Base-by-base conservation (phyloP, 2,113 vertebrate species). In the Caracal caracal region DNA sequence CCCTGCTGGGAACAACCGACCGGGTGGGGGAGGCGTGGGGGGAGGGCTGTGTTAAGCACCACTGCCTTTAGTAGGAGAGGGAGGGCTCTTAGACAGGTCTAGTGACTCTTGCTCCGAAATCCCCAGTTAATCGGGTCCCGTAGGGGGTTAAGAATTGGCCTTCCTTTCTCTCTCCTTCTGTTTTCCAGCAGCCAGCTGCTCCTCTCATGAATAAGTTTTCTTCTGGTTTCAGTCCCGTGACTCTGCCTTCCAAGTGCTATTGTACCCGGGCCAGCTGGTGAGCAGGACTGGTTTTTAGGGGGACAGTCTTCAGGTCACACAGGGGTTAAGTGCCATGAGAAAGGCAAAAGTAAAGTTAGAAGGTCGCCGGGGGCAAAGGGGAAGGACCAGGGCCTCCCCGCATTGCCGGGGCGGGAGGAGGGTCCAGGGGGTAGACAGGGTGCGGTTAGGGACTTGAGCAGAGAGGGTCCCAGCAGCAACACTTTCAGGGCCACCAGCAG, bases 131-230 rank as follows among this genome's bases (percentile, higher is more conserved):
- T 91, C 17, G 0, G 71, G n/a, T 53, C 71, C 88, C 47, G 47
- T 26, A 96, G 94, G 91, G 96, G 94, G 91, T 81, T 81, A 84
- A 81, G 22, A 12, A 26, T 8, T 75, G 68, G 79, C 81, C 40
- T 88, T 87, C 68, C 61, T 95, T 96, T 85, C 76, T 90, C 49
- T 70, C 49, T 51, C 91, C 76, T 71, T 87, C 93, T 96, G 94
- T 24, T 86, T 94, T 40, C 93, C 94, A 96, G 91, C 92, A 68
- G 86, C 96, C 92, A 91, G 92, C 95, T 95, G 96, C 93, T 94
- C 40, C 81, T 94, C 71, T 85, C 88, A 88, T 94, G 95, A 97
- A 97, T 95, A 95, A 85, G 26, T 90, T 97, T 96, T 96, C 95
- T 95, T 95, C 85, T 79, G 43, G 93, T 93, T 92, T 96, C 91